Evolutionary conservation across 2,113 vertebrate genomes (phyloP).

Genomic region (Neotoma lepida): DNA sequence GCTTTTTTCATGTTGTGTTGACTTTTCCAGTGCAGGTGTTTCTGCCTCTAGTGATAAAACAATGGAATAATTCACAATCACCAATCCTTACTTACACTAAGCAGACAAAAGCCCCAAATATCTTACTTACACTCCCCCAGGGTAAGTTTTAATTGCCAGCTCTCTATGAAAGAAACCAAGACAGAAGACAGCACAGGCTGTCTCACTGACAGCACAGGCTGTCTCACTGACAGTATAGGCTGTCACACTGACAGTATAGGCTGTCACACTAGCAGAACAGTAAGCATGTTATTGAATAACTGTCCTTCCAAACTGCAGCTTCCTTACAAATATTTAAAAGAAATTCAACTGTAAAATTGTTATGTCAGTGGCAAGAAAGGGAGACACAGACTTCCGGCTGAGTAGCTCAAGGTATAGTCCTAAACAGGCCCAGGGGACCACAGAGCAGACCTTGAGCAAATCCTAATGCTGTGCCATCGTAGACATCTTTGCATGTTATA

Average conservation of each 20-base stretch:
- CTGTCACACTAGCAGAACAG: background rate
- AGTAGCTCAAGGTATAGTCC: slow-evolving; percentile 28
- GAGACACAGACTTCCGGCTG: slow-evolving; percentile 54
- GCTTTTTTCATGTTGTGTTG: background rate
- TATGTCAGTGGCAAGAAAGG: background rate
- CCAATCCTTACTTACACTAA: background rate
- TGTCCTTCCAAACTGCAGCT: background rate
- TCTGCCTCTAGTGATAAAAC: background rate
- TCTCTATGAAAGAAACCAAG: background rate
- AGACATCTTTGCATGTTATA: slow-evolving; percentile 65
- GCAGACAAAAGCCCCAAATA: background rate
- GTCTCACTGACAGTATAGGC: background rate
- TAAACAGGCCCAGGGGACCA: slow-evolving; percentile 51
- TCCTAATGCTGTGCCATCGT: slow-evolving; percentile 52
- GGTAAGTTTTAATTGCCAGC: background rate
- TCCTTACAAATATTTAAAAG: slow-evolving; percentile 11
- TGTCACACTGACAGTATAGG: background rate
- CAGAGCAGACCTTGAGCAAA: slow-evolving; percentile 61
- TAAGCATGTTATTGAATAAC: background rate
- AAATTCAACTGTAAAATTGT: background rate
- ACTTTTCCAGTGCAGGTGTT: slow-evolving; percentile 28
- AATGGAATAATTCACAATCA: background rate
- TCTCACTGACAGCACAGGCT: background rate
- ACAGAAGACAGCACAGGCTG: background rate
- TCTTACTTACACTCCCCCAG: background rate